Conservation (phyloP, 2,888 invertebrate genomes). For the Latheticus oryzae region DNA sequence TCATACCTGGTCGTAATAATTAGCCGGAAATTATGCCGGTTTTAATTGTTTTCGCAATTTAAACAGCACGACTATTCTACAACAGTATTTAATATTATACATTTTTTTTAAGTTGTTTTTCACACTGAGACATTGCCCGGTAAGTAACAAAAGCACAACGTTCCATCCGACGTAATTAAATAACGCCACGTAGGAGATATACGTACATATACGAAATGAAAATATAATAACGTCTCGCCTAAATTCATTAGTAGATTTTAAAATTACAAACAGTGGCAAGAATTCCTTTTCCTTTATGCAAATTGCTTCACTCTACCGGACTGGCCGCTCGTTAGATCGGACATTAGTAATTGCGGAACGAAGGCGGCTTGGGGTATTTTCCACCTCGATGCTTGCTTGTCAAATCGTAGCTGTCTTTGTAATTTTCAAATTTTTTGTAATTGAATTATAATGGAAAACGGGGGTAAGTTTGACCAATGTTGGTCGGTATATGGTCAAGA, state of each 20-base stretch:
- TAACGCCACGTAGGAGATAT: slow-evolving; percentile 34
- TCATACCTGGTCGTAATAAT: slow-evolving; percentile 43
- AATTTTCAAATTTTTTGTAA: too few species aligned
- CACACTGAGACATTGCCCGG: slow-evolving; percentile 33
- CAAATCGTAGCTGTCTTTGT: slow-evolving; percentile 28
- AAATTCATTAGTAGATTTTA: slow-evolving; percentile 59
- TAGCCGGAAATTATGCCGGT: slow-evolving; percentile 42
- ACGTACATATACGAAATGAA: slow-evolving; percentile 38
- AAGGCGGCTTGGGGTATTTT: slow-evolving; percentile 41
- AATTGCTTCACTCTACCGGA: slow-evolving; percentile 43
- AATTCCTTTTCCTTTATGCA: slow-evolving; percentile 47
- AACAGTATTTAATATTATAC: too few species aligned
- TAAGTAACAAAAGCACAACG: slow-evolving; percentile 22
- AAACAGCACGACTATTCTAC: slow-evolving; percentile 40
- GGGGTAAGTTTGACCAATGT: too few species aligned
- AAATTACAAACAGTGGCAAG: slow-evolving; percentile 55
- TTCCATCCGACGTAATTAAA: slow-evolving; percentile 40
- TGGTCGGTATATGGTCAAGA: too few species aligned
- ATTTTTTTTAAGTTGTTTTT: too few species aligned
- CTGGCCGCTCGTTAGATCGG: slow-evolving; percentile 47
- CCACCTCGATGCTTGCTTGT: slow-evolving; percentile 37
- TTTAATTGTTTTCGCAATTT: slow-evolving; percentile 45
- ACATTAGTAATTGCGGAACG: slow-evolving; percentile 48
- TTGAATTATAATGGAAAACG: too few species aligned
- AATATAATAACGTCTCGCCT: slow-evolving; percentile 52